phyloP scores from a whole-genome alignment of 2,888 invertebrate species.

The Phlogophora meticulosa region DNA sequence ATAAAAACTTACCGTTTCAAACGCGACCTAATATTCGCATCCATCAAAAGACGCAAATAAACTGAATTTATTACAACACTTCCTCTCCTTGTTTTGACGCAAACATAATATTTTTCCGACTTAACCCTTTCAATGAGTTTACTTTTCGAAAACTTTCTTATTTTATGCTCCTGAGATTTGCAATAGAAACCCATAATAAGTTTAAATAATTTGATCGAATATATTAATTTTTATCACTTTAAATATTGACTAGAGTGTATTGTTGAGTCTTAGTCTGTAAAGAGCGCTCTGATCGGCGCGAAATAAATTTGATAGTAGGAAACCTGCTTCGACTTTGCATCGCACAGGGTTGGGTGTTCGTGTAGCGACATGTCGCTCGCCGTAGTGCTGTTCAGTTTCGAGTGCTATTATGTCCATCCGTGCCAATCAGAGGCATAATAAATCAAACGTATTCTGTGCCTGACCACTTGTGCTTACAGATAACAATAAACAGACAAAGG shows the following conservation, averaged over 20 bases:
- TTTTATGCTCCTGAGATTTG: constrained; percentile 61
- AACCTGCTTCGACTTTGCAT: constrained; percentile 40
- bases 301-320: constrained; percentile 47
- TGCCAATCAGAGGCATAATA: constrained; percentile 30
- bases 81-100: constrained; percentile 53
- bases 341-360: constrained; percentile 57
- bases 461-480: not conserved
- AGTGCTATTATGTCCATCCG: constrained; percentile 27
- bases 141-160: constrained; percentile 53
- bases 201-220: constrained; percentile 41
- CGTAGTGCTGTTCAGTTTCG: constrained; percentile 64
- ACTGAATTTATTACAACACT: constrained; percentile 59
- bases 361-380: constrained; percentile 75
- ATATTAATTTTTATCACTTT: constrained; percentile 54
- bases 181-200: constrained; percentile 70
- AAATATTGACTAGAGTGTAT: constrained; percentile 59
- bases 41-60: constrained; percentile 64
- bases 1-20: constrained; percentile 68
- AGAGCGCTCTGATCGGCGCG: constrained; percentile 33
- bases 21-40: constrained; percentile 50
- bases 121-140: constrained; percentile 57
- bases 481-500: not conserved
- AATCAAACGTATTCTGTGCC: constrained; percentile 33
- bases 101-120: constrained; percentile 67
- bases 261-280: constrained; percentile 29